Percentiles rank a stretch among this genome's conserved stretches.
Conservation (phyloP, 2,888 invertebrate species). For the Chorisops tibialis region DNA sequence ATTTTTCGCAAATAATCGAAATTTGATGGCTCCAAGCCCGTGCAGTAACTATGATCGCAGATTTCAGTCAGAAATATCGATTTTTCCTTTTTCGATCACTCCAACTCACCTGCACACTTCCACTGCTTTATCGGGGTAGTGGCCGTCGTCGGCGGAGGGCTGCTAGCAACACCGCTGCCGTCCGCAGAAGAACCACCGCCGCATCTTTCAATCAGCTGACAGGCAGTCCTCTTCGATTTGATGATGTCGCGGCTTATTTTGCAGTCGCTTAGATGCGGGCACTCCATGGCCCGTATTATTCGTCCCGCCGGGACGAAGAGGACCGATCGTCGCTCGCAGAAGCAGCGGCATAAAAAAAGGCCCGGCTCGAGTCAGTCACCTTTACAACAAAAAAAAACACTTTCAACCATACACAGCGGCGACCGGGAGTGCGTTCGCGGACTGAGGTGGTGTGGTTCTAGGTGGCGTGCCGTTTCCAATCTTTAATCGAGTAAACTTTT, state of each 20-base stretch:
- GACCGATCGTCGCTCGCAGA: background rate
- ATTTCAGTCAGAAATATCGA: background rate
- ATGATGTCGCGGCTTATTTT: conserved; percentile 55
- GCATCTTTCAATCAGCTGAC: conserved; percentile 59
- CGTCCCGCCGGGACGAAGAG: background rate
- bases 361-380: conserved; percentile 17
- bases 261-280: conserved; percentile 65
- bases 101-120: conserved; percentile 39
- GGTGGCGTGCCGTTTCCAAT: too few species aligned
- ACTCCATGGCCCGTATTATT: conserved; percentile 57
- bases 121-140: conserved; percentile 37
- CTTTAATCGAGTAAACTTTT: too few species aligned
- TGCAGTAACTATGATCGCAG: too few species aligned
- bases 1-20: too few species aligned
- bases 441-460: too few species aligned
- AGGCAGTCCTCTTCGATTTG: conserved; percentile 54
- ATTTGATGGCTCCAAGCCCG: too few species aligned
- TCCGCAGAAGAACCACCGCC: background rate
- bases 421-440: too few species aligned
- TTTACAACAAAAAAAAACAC: background rate
- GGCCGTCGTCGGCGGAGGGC: conserved; percentile 37
- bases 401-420: too few species aligned
- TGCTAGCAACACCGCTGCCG: background rate
- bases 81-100: background rate
- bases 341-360: conserved; percentile 14